These are phyloP conservation scores for Apis florea DNA, from an alignment of 1,140 invertebrate species.

Conservation along the genomic window DNA sequence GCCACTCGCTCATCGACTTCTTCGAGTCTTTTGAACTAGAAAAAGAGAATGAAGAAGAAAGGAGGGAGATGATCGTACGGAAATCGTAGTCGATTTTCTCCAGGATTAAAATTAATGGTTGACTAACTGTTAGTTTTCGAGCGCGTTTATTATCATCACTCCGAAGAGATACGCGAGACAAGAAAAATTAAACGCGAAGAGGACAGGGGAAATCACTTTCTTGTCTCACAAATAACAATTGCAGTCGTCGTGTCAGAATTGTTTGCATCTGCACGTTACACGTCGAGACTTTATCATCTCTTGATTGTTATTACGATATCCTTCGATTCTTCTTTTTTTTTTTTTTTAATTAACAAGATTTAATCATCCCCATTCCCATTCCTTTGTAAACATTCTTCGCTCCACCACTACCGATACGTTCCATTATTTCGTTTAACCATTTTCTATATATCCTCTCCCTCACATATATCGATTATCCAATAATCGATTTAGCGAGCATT, in stretches of 20 bases:
- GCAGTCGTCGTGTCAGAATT: background rate
- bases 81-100: conserved; percentile 17
- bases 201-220: background rate
- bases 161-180: background rate
- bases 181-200: background rate
- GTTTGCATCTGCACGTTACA: conserved; percentile 2
- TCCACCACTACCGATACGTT: background rate
- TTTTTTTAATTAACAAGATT: conserved; percentile 13
- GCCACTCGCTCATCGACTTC: background rate
- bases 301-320: conserved; percentile 1
- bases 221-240: background rate
- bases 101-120: conserved; percentile 37
- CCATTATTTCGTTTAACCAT: conserved; percentile 16
- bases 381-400: background rate
- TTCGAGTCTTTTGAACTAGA: conserved; percentile 11
- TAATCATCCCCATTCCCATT: conserved; percentile 6
- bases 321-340: background rate
- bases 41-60: background rate
- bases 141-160: background rate
- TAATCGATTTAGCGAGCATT: conserved; percentile 55
- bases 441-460: background rate
- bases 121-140: background rate
- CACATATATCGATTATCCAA: conserved; percentile 12
- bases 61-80: background rate
- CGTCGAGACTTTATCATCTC: background rate